Base-by-base conservation (phyloP, 2,797 vertebrate species). In the Micromesistius poutassou region DNA sequence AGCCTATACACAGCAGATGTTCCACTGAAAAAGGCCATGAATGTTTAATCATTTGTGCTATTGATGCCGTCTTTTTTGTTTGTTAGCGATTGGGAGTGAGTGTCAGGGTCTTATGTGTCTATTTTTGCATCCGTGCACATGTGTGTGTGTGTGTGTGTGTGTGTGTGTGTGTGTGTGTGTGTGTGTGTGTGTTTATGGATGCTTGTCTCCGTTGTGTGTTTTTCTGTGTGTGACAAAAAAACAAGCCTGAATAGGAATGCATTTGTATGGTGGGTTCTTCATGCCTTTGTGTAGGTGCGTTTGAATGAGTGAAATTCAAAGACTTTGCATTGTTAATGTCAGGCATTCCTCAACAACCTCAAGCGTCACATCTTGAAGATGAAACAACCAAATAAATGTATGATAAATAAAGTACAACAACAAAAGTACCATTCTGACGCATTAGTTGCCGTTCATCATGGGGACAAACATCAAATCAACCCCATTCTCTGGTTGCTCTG, bases 31-130 rank as follows among this genome's bases (percentile, higher is more conserved):
- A 92, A 93, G 94, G 90, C 93, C 90, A 93, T 95, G 93, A 95
- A 95, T 95, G 93, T 95, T 95, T 95, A 94, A 94, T 96, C 93
- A 94, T 95, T 94, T 94, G 93, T 94, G 94, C 95, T 95, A 95
- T 95, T 95, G 95, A 95, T 95, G 95, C 94, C 83, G 90, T 90
- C 92, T 94, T 94, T 62, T 95, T 88, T 93, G 89, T 91, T 91
- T 89, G 89, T 88, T 86, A 87, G 89, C 88, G 91, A 91, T 88
- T 91, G 87, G 88, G 90, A 92, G 90, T 40, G 80, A 91, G 84
- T 83, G 87, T 87, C 83, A 73, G 72, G 81, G 80, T 89, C 80
- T 83, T 84, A 80, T 85, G 76, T 88, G 85, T 91, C 88, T 86
- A 89, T 90, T 89, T 83, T 85, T 90, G 85, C 85, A 80, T 79